Evolutionary conservation across 2,113 vertebrate species (phyloP), one percentile per base, ranked within the genome.

Genomic region (Ceyx cyanopectus): DNA sequence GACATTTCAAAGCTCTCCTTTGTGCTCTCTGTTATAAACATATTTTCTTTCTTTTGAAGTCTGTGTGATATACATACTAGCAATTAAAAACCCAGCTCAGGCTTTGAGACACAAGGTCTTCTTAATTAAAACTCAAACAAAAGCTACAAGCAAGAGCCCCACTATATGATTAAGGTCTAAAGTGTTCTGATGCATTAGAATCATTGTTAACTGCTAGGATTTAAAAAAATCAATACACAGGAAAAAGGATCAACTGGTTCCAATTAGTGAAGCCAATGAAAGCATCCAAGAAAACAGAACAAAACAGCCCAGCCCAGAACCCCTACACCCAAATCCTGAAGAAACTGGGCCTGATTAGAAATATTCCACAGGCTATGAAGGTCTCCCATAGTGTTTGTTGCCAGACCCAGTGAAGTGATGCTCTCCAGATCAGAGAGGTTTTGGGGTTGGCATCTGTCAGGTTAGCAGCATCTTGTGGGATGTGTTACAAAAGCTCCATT

Each of bases 61-160:
- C 98, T 97, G 98, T 98, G 98, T 98, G 98, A 98, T 99, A 98
- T 99, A 99, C 98, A 98, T 98, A 98, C 94, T 95, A 98, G 98
- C 98, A 99, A 99, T 99, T 99, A 99, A 98, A 99, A 98, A 97
- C 97, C 93, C 80, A 97, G 98, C 97, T 98, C 97, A 96, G 98
- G 98, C 98, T 98, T 98, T 98, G 97, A 98, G 98, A 98, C 94
- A 97, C 98, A 98, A 98, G 98, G 98, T 99, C 98, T 97, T 97
- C 97, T 98, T 99, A 99, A 99, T 99, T 99, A 99, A 99, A 99
- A 98, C 97, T 98, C 98, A 99, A 99, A 99, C 98, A 99, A 99
- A 99, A 98, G 98, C 98, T 98, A 96, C 97, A 81, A 95, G 98
- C 97, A 98, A 98, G 98, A 98, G 98, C 81, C 91, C 80, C 94